Evolutionary conservation across 2,797 vertebrate genomes (phyloP).

Genomic region (Cyclopterus lumpus): DNA sequence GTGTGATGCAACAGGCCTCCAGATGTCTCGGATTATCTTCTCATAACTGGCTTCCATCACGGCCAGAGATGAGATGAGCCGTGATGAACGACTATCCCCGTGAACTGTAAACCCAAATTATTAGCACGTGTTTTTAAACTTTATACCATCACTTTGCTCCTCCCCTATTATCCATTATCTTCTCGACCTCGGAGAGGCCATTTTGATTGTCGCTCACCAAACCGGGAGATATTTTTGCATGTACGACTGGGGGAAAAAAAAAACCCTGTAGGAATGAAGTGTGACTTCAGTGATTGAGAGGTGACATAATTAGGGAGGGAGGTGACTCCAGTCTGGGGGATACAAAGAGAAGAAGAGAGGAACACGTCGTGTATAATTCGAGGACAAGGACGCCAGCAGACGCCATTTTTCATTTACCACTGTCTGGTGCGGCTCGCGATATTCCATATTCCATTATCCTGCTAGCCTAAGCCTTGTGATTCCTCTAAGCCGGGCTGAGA

Average conservation of each 20-base stretch:
- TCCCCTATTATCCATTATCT: constrained; percentile 11
- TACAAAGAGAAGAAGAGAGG: constrained; percentile 18
- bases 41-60: constrained; percentile 38
- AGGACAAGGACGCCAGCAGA: constrained; percentile 41
- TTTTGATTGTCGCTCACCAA: constrained; percentile 18
- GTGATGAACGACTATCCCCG: constrained; percentile 1
- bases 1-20: constrained; percentile 30
- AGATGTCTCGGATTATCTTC: constrained; percentile 58
- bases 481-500: constrained; percentile 66
- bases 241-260: too few relatives aligned
- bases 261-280: too few relatives aligned
- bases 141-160: constrained; percentile 15
- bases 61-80: constrained; percentile 5
- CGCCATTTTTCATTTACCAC: constrained; percentile 43
- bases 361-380: constrained; percentile 20
- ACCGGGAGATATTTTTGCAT: constrained; percentile 25
- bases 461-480: constrained; percentile 66
- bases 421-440: constrained; percentile 45
- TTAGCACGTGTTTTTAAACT: neutral
- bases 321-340: constrained; percentile 16
- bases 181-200: constrained; percentile 65
- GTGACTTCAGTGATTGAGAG: too few relatives aligned
- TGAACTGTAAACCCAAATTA: neutral
- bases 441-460: constrained; percentile 69
- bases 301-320: constrained; percentile 22